phyloP scores from a whole-genome alignment of 2,797 vertebrate genomes.

The Sternotherus odoratus region DNA sequence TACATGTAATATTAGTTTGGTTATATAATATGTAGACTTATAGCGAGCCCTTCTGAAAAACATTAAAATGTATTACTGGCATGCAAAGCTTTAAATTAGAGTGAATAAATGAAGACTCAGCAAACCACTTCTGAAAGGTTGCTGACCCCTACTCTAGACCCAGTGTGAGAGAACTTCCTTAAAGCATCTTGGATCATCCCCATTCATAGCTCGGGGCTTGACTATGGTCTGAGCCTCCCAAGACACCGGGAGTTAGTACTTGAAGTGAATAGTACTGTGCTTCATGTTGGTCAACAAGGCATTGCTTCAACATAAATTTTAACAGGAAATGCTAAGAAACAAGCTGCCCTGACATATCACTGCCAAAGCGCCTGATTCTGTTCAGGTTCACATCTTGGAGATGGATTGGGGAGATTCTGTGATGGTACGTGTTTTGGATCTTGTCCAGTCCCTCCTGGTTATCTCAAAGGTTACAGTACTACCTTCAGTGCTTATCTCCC shows the following conservation, averaged over 20 bases:
- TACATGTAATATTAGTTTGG: too few species aligned
- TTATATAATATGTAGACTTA: too few species aligned
- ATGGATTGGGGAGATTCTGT: not conserved
- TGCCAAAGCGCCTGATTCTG: not conserved
- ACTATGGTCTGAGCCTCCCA: not conserved
- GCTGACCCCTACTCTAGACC: not conserved
- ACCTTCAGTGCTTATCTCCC: not conserved
- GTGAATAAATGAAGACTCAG: too few species aligned
- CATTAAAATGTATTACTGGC: too few species aligned
- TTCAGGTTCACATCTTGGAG: not conserved
- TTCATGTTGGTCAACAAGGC: not conserved
- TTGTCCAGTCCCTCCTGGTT: not conserved
- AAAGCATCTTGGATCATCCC: not conserved
- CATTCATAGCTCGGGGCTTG: not conserved
- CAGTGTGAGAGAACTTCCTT: not conserved
- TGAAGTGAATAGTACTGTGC: not conserved
- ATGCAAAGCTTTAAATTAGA: too few species aligned
- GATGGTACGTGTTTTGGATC: not conserved
- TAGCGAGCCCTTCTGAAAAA: too few species aligned
- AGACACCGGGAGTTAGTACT: not conserved
- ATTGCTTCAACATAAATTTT: not conserved
- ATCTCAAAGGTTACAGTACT: not conserved
- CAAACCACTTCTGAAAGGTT: too few species aligned
- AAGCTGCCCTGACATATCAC: not conserved
- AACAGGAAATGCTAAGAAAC: not conserved